Evolutionary conservation across 2,113 vertebrate genomes (phyloP).

Genomic region (Polypterus bichir): DNA sequence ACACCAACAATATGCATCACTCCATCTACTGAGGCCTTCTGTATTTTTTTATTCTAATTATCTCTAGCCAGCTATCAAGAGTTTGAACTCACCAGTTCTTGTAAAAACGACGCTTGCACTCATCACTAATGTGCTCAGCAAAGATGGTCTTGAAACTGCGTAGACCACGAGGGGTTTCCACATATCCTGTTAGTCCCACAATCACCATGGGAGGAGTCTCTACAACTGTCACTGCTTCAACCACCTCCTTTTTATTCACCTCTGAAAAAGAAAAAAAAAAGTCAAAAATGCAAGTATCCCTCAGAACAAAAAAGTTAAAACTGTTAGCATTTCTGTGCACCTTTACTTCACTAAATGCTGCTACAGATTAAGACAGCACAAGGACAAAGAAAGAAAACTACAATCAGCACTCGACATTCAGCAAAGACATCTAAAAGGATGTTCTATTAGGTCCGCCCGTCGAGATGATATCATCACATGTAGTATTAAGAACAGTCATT

Average conservation of each 20-base stretch:
- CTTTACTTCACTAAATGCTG: too few species aligned
- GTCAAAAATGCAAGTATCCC: too few species aligned
- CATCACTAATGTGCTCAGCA: conserved; percentile 89
- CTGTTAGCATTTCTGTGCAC: too few species aligned
- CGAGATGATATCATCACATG: conserved; percentile 50
- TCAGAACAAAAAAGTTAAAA: too few species aligned
- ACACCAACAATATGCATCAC: too few species aligned
- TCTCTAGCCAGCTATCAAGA: not conserved
- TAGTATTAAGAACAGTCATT: conserved; percentile 13
- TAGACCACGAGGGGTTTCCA: conserved; percentile 82
- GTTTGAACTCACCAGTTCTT: conserved; percentile 80
- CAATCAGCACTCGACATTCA: conserved; percentile 65
- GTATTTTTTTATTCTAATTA: not conserved
- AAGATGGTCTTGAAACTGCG: conserved; percentile 91
- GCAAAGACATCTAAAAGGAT: conserved; percentile 29
- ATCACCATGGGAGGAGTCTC: conserved; percentile 94
- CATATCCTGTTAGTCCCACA: conserved; percentile 80
- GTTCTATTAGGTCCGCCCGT: conserved; percentile 60
- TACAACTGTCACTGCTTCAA: conserved; percentile 86
- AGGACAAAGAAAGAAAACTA: conserved; percentile 10
- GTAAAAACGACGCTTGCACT: conserved; percentile 96
- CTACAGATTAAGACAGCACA: too few species aligned
- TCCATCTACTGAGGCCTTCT: too few species aligned
- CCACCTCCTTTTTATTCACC: conserved; percentile 98
- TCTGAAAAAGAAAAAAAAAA: conserved; percentile 44